Evolutionary conservation across 2,113 vertebrate species (phyloP).

Genomic region (Rana temporaria): DNA sequence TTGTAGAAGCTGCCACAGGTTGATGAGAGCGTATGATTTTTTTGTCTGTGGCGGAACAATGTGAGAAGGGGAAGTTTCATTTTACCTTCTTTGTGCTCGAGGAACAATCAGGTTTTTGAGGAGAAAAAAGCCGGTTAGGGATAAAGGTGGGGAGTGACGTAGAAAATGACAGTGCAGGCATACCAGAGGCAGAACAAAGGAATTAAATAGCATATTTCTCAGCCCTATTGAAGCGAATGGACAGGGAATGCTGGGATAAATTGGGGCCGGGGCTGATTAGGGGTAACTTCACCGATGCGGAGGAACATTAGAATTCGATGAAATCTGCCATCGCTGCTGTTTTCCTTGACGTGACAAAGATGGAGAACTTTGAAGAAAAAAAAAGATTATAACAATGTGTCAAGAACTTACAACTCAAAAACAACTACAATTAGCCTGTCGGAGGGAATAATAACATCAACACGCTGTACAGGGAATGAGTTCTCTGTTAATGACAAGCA

Average conservation of each 20-base stretch:
- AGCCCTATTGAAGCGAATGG: conserved; percentile 38
- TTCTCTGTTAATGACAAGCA: background rate
- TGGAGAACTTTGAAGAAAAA: conserved; percentile 24
- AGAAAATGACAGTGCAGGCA: conserved; percentile 48
- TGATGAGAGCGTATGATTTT: conserved; percentile 19
- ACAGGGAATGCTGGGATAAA: conserved; percentile 54
- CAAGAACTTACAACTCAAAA: conserved; percentile 11
- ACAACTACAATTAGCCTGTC: conserved; percentile 49
- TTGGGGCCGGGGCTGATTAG: conserved; percentile 29
- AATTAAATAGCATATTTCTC: conserved; percentile 54
- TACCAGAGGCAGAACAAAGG: conserved; percentile 46
- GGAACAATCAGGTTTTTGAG: conserved; percentile 40
- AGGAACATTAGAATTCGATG: conserved; percentile 8
- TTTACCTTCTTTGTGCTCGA: conserved; percentile 11
- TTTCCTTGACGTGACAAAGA: conserved; percentile 41
- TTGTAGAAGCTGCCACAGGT: conserved; percentile 4
- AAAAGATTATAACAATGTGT: background rate
- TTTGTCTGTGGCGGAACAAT: conserved; percentile 35
- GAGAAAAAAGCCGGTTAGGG: conserved; percentile 25
- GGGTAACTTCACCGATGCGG: background rate
- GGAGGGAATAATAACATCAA: conserved; percentile 24
- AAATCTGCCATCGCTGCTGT: conserved; percentile 40
- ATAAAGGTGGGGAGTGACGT: conserved; percentile 45
- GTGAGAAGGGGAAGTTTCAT: conserved; percentile 19
- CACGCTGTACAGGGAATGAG: conserved; percentile 29